phyloP scores from a whole-genome alignment of 2,888 invertebrate species.

The Coelopa pilipes region DNA sequence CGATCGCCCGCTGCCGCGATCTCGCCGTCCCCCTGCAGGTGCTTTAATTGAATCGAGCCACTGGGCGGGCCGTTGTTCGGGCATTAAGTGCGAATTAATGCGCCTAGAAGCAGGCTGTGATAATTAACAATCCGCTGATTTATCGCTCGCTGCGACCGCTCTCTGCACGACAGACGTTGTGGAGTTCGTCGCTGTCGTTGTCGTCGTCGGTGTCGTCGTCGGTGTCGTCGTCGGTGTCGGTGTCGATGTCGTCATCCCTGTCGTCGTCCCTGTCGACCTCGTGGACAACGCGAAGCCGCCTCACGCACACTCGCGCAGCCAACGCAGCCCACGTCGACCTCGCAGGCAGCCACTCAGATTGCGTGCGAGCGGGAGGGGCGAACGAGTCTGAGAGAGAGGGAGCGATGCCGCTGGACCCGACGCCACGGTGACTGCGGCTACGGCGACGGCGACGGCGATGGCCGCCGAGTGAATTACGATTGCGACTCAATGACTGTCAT shows the following conservation, averaged over 20 bases:
- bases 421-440: no score
- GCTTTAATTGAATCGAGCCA: no score
- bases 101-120: constrained; percentile 13
- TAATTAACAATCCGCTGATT: constrained; percentile 30
- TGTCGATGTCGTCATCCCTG: background rate
- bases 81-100: no score
- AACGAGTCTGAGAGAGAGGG: background rate
- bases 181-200: no score
- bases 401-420: no score
- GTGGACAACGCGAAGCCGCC: constrained; percentile 16
- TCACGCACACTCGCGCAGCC: constrained; percentile 15
- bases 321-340: constrained; percentile 2
- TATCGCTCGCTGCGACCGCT: constrained; percentile 21
- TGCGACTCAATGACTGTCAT: constrained; percentile 29
- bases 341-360: constrained; percentile 14
- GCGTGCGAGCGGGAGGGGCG: background rate
- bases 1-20: no score
- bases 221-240: background rate
- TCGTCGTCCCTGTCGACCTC: constrained; percentile 1
- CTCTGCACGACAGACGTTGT: no score
- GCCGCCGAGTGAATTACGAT: constrained; percentile 21
- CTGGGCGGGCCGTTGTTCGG: no score
- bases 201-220: background rate
- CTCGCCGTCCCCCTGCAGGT: no score
- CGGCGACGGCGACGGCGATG: constrained; percentile 1